phyloP scores from a whole-genome alignment of 2,888 invertebrate genomes.

The Halictus ligatus region DNA sequence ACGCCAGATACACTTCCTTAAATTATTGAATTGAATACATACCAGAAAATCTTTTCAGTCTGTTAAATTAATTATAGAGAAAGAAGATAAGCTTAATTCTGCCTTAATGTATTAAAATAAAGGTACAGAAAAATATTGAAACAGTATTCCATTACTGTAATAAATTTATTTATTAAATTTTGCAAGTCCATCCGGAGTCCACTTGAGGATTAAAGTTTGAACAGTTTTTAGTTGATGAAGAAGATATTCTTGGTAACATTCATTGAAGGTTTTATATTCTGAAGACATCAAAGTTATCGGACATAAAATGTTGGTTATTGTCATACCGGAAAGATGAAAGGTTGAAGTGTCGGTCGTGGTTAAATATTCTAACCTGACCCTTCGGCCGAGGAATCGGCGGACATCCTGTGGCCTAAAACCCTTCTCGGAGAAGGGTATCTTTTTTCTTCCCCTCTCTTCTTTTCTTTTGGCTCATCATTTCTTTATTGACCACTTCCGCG shows the following conservation, averaged over 20 bases:
- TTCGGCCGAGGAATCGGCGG: neutral
- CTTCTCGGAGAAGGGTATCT: conserved; percentile 24
- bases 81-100: too few species aligned
- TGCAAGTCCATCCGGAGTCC: neutral
- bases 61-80: too few species aligned
- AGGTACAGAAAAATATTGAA: too few species aligned
- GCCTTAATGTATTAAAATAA: too few species aligned
- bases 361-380: conserved; percentile 15
- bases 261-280: neutral
- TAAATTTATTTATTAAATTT: neutral
- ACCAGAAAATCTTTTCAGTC: too few species aligned
- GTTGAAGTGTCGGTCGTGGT: neutral
- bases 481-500: conserved; percentile 52
- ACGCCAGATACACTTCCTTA: too few species aligned
- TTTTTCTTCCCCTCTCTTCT: conserved; percentile 27
- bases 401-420: conserved; percentile 50
- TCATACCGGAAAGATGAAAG: neutral
- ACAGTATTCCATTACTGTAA: too few species aligned
- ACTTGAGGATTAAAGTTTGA: neutral
- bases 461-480: conserved; percentile 47
- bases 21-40: too few species aligned
- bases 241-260: neutral
- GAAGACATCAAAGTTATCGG: neutral
- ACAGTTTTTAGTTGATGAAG: neutral
- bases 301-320: neutral